These are phyloP conservation scores for Arnoldichthys spilopterus DNA, from an alignment of 2,797 vertebrate genomes.

Conservation along the genomic window DNA sequence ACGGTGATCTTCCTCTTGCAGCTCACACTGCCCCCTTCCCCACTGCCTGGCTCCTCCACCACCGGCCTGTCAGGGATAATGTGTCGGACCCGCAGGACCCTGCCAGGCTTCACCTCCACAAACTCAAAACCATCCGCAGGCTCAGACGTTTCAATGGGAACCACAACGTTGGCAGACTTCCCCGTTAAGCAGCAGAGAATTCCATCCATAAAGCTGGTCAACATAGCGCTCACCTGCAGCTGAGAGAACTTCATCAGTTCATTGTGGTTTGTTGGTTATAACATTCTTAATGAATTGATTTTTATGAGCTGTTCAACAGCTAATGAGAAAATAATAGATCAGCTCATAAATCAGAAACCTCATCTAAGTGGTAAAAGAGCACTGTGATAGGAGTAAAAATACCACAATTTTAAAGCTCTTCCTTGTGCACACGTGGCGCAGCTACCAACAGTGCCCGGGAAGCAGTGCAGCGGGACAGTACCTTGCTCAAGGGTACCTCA, in stretches of 20 bases:
- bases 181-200: slow-evolving; percentile 92
- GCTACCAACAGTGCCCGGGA: too few relatives aligned
- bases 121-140: slow-evolving; percentile 89
- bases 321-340: too few relatives aligned
- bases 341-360: too few relatives aligned
- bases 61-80: slow-evolving; percentile 70
- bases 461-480: too few relatives aligned
- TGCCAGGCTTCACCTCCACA: slow-evolving; percentile 93
- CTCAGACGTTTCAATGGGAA: slow-evolving; percentile 85
- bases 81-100: slow-evolving; percentile 88
- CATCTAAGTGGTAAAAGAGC: too few relatives aligned
- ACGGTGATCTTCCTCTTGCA: slow-evolving; percentile 92
- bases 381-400: too few relatives aligned
- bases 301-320: too few relatives aligned
- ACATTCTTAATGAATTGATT: too few relatives aligned
- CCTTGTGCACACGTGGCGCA: too few relatives aligned
- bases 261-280: not conserved
- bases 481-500: too few relatives aligned
- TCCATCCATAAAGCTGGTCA: slow-evolving; percentile 87
- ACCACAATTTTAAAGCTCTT: too few relatives aligned
- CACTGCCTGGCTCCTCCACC: slow-evolving; percentile 66
- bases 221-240: slow-evolving; percentile 78
- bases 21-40: slow-evolving; percentile 75
- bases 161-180: slow-evolving; percentile 84
- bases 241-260: not conserved